Base-by-base conservation (phyloP, 1,140 invertebrate genomes). In the Muscidifurax raptorellus region DNA sequence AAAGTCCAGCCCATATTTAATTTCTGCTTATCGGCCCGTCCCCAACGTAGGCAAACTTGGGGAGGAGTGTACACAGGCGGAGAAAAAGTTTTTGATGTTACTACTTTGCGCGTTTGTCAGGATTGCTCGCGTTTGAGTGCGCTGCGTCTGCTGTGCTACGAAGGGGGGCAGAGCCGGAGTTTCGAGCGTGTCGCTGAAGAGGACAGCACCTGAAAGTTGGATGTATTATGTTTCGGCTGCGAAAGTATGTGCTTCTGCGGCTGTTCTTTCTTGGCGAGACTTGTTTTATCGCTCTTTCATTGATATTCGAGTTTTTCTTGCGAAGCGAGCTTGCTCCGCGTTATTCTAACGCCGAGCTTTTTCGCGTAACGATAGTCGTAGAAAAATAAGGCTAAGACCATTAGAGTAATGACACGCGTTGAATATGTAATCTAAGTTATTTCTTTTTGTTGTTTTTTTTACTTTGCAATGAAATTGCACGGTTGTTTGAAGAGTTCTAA, bases 11-110 rank as follows among this genome's bases (percentile, higher is more conserved):
- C 30, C 30, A 22, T 52, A 74, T 22, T 64, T 82, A 40, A 52
- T 77, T 71, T 69, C 1, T 44, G 59, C 59, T 78, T 78, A 77
- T 83, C 74, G 27, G 66, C 25, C n/a, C 13, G 7, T 1, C 30
- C 28, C 12, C 30, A 72, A 30, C 12, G n/a, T 36, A 25, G 27
- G 69, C 15, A 32, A 72, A 18, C n/a, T 28, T 32, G 30, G 10
- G 7, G 15, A 2, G 30, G 15, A 36, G 30, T 22, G 15, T n/a
- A 74, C 12, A 28, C 25, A 13, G 15, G 27, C 52, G 22, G 18
- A 59, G 52, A 59, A 59, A 59, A 59, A 59, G 18, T 59, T 59
- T 59, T 59, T 59, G 18, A 52, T 52, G 47, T 52, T 52, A 52
- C 47, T 52, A 52, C 47, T 59, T n/a, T 22, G 52, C 52, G 22